Evolutionary conservation across 2,888 invertebrate species (phyloP).

Genomic region (Latrodectus elegans): DNA sequence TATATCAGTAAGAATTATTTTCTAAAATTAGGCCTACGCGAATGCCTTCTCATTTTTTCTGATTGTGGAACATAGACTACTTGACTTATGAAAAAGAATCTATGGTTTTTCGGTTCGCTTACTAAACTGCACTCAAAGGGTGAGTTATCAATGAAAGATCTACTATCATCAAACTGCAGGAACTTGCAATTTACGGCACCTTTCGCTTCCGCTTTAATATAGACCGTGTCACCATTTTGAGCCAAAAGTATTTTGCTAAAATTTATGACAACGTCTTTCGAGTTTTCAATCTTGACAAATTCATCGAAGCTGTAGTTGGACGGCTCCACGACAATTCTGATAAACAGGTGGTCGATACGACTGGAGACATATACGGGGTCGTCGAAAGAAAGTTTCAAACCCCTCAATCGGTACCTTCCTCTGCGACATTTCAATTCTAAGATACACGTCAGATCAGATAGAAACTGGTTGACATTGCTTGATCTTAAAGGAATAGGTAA

Average conservation of each 20-base stretch:
- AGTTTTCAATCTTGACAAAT: neutral
- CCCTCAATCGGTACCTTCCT: constrained; percentile 17
- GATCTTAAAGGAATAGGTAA: neutral
- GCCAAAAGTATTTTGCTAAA: neutral
- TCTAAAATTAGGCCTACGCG: neutral
- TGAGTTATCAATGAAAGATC: neutral
- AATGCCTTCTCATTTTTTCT: neutral
- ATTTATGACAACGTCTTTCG: neutral
- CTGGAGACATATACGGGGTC: constrained; percentile 14
- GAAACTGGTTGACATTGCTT: neutral
- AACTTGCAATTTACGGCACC: constrained; percentile 1
- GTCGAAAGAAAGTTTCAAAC: constrained; percentile 28
- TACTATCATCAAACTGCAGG: constrained; percentile 16
- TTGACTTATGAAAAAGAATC: constrained; percentile 23
- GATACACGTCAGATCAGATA: constrained; percentile 3
- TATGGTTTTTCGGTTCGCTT: constrained; percentile 6
- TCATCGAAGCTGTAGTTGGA: neutral
- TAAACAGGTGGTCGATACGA: constrained; percentile 8
- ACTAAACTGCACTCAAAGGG: neutral
- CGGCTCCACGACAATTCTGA: neutral
- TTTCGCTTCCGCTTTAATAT: constrained; percentile 7
- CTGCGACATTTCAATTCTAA: constrained; percentile 32
- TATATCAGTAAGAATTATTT: no score
- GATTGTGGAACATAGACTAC: neutral
- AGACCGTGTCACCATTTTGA: neutral